Conservation (phyloP, 2,888 invertebrate species). For the Rhimphoctona megacephalus region DNA sequence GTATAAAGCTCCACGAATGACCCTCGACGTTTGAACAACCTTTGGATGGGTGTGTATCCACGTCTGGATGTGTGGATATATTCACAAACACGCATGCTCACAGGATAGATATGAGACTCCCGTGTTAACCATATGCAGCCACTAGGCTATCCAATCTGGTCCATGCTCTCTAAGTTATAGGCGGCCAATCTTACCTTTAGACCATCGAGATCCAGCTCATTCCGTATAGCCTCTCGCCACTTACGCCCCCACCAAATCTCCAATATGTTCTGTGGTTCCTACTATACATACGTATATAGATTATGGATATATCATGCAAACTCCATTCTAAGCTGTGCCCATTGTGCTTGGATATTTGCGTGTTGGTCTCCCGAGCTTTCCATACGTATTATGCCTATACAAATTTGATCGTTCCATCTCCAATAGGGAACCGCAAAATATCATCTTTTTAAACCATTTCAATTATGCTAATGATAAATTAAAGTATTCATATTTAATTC, state of each 20-base stretch:
- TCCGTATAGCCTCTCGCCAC: conserved; percentile 30
- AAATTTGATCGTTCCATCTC: conserved; percentile 1
- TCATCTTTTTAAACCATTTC: background rate
- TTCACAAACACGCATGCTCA: background rate
- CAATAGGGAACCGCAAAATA: background rate
- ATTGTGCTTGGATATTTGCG: conserved; percentile 45
- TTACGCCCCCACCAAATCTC: conserved; percentile 8
- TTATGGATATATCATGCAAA: conserved; percentile 38
- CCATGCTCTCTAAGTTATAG: conserved; percentile 76
- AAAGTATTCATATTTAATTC: background rate
- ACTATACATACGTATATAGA: conserved; percentile 21
- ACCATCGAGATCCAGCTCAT: conserved; percentile 47
- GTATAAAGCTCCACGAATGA: conserved; percentile 52
- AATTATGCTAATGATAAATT: background rate
- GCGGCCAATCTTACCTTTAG: conserved; percentile 72
- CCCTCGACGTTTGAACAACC: conserved; percentile 13
- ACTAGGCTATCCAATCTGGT: conserved; percentile 77
- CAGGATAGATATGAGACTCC: conserved; percentile 66
- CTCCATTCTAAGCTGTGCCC: conserved; percentile 22
- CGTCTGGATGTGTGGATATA: conserved; percentile 14
- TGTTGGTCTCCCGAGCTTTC: background rate
- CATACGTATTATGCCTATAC: conserved; percentile 1
- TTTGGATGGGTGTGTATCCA: conserved; percentile 11
- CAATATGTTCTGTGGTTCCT: conserved; percentile 6
- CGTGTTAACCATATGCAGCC: conserved; percentile 71